A percentile compares a stretch with the other conserved stretches of the same genome.
Conservation (phyloP, 2,113 vertebrate species). For the Pampusana beccarii region DNA sequence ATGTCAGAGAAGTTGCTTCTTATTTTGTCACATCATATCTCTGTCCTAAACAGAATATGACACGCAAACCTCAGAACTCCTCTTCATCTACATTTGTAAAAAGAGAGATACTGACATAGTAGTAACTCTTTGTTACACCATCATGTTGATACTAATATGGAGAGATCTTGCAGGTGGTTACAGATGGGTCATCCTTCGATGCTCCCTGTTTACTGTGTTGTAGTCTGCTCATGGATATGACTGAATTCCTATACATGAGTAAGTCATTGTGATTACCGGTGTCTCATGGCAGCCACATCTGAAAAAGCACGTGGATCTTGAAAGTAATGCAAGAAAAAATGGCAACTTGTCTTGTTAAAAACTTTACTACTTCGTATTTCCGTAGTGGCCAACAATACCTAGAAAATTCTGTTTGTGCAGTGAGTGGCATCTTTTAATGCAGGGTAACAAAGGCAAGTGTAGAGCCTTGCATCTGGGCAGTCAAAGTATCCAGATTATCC, state of each 20-base stretch:
- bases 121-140: not conserved
- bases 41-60: not conserved
- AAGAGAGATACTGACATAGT: accelerated
- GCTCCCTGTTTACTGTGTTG: not conserved
- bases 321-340: not conserved
- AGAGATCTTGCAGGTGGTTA: not conserved
- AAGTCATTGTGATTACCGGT: not conserved
- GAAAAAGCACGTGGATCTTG: not conserved
- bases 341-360: not conserved
- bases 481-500: not conserved
- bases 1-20: not conserved
- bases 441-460: too few species aligned
- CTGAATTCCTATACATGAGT: not conserved
- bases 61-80: accelerated
- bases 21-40: not conserved
- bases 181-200: not conserved
- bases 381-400: not conserved
- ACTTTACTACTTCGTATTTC: not conserved
- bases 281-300: not conserved
- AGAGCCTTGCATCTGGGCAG: too few species aligned
- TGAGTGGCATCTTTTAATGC: not conserved
- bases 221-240: not conserved
- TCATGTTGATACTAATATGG: not conserved
- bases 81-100: not conserved
- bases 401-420: not conserved